phyloP scores from a whole-genome alignment of 2,113 vertebrate species.

The Thunnus maccoyii region DNA sequence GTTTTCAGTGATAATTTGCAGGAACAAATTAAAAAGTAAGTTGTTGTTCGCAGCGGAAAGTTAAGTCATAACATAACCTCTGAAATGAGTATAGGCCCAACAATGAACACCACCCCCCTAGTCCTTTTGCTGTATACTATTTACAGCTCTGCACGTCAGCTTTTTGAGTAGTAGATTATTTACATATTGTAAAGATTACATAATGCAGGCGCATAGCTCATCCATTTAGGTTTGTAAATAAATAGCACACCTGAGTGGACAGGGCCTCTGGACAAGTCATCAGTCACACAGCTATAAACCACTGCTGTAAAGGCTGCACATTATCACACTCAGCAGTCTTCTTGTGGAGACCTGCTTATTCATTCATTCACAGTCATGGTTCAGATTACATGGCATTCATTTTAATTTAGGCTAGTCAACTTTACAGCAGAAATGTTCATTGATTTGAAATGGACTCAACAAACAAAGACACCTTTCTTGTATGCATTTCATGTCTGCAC shows the following conservation, averaged over 20 bases:
- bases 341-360: conserved; percentile 45
- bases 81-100: neutral
- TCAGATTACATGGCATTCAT: conserved; percentile 31
- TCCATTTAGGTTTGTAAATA: conserved; percentile 29
- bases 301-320: conserved; percentile 23
- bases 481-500: neutral
- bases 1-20: neutral
- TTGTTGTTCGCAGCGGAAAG: neutral
- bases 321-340: conserved; percentile 48
- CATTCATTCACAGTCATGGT: conserved; percentile 44
- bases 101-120: neutral
- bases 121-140: conserved; percentile 20
- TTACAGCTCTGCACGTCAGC: conserved; percentile 24
- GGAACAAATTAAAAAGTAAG: neutral
- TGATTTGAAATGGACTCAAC: conserved; percentile 25
- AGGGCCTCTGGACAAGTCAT: conserved; percentile 34
- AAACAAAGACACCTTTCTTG: neutral
- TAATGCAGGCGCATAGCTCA: conserved; percentile 23
- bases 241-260: conserved; percentile 25
- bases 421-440: conserved; percentile 15
- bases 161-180: conserved; percentile 9
- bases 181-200: conserved; percentile 8
- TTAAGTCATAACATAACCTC: neutral
- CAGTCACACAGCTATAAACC: conserved; percentile 43
- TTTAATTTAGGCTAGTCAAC: conserved; percentile 23